Conservation (phyloP, 2,113 vertebrate species). For the Azemiops feae region DNA sequence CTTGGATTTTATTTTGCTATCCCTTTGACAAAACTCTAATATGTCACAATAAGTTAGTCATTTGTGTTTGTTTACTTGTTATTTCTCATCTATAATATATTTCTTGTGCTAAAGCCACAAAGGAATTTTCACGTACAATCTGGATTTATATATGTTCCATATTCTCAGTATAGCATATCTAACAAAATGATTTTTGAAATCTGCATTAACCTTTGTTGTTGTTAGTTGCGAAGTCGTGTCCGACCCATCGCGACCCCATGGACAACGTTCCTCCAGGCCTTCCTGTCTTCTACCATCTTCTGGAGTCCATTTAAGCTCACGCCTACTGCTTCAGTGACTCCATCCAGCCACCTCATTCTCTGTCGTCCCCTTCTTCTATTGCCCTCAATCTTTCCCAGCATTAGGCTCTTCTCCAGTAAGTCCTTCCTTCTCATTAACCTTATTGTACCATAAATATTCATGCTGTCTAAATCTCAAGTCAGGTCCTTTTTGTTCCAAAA, state of each 20-base stretch:
- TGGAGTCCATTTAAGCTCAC: no score
- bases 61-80: neutral
- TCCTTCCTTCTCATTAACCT: no score
- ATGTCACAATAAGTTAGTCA: neutral
- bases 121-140: neutral
- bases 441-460: neutral
- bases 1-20: neutral
- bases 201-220: neutral
- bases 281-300: no score
- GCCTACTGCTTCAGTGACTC: no score
- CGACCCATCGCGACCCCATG: no score
- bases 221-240: no score
- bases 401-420: no score
- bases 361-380: no score
- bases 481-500: neutral
- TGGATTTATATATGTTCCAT: neutral
- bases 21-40: neutral
- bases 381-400: no score
- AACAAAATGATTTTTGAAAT: neutral
- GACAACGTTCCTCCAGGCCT: no score
- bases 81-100: neutral
- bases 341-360: no score
- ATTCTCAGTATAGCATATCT: neutral
- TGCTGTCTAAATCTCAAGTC: neutral
- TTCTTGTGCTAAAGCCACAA: neutral